Percentiles rank a stretch among this genome's conserved stretches.
Conservation (phyloP, 2,113 vertebrate genomes). For the Dicentrarchus labrax region DNA sequence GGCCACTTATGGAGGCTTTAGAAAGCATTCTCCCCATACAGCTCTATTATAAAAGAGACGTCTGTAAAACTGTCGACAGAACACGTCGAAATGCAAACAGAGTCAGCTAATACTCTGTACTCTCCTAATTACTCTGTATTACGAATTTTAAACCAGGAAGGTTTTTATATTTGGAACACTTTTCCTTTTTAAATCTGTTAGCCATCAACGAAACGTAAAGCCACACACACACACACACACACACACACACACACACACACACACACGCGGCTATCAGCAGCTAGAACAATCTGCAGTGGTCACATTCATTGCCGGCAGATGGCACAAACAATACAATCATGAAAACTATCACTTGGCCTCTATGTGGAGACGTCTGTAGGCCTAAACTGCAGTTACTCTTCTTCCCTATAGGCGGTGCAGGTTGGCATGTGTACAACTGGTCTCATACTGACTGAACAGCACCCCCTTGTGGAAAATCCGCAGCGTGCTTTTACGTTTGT, state of each 20-base stretch:
- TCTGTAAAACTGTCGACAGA: neutral
- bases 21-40: too few species aligned
- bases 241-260: too few species aligned
- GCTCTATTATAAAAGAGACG: neutral
- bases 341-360: neutral
- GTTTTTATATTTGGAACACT: neutral
- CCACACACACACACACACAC: too few species aligned
- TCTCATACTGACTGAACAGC: neutral
- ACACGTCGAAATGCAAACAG: neutral
- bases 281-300: neutral
- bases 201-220: too few species aligned
- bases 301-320: neutral
- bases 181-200: neutral
- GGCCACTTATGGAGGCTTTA: neutral
- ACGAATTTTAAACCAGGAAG: neutral
- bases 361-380: neutral
- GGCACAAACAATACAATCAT: neutral
- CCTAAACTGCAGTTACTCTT: neutral
- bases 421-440: neutral
- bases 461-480: conserved; percentile 8
- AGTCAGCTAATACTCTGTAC: neutral
- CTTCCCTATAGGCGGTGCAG: neutral
- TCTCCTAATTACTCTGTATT: neutral
- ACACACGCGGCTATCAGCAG: neutral
- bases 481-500: too few species aligned